Evolutionary conservation across 2,113 vertebrate species (phyloP), one percentile per base, ranked within the genome.

Genomic region (Phrynocephalus versicolor): DNA sequence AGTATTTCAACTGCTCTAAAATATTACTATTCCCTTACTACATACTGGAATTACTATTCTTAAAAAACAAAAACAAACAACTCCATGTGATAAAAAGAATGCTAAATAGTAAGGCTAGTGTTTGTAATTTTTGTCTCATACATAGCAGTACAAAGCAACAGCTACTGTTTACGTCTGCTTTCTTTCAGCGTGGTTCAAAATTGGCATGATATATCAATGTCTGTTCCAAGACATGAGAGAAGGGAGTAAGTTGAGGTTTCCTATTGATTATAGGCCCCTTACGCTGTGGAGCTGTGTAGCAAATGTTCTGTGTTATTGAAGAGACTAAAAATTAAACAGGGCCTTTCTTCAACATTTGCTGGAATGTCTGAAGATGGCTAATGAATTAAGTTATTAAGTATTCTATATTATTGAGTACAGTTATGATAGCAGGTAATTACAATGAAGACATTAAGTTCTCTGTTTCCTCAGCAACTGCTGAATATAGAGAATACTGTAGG

Each of bases 101-200:
- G 6, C 45, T 2, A 21, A 27, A 58, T 79, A 6, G 77, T 6
- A 79, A 45, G 85, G 1, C 1, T 1, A 0, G 4, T 37, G 1
- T 60, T 2, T 88, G 57, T 83, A 87, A 51, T 25, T 12, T 27
- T 85, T 2, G 81, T 9, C 70, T 25, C 88, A 30, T 10, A 65
- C 71, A 64, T 33, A 89, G 87, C 81, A 83, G 30, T 69, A 6
- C 81, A 30, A 77, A 92, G 83, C 71, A 85, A 25, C 7, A 89
- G 69, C 21, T 0, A 0, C 0, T 81, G 19, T 81, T 88, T 91
- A 88, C 87, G 15, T 79, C 76, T 83, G 90, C 71, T 62, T 85
- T 41, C 75, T 12, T 12, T 73, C 41, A 75, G 10, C n/a, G 30
- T 82, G 69, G 39, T 16, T 62, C 0, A 87, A 45, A 35, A 81